Base-by-base conservation (phyloP, 1,140 invertebrate genomes). In the Ctenoplectra terminalis region DNA sequence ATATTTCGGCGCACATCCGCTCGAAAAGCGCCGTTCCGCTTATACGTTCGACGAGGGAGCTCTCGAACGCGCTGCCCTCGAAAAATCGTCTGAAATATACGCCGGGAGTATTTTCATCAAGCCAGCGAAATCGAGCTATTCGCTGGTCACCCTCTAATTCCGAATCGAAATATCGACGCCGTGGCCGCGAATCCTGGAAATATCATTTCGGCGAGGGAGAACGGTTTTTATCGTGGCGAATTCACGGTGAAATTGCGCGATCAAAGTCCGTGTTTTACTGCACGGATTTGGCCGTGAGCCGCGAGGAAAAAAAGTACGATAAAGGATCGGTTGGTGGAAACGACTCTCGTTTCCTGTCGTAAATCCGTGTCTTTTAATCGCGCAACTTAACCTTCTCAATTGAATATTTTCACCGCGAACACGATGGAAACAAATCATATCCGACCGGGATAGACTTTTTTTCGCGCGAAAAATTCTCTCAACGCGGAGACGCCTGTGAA, bases 71-170 rank as follows among this genome's bases (percentile, higher is more conserved):
- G 46, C 34, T 2, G 1, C 29, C 34, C 2, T 7, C n/a, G 52
- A 7, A 40, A 50, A 70, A 56, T 40, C 50, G 69, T 54, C 52
- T 58, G 69, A 58, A 56, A 58, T 71, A 60, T 0, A 20, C 58
- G 8, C 34, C 29, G 31, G n/a, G 56, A 37, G 60, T 61, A 61
- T 73, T 61, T 60, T 46, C 71, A 61, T 61, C 71, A 29, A 34
- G 1, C 40, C 11, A 6, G 7, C 5, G 0, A 9, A 63, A n/a
- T 60, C 58, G 26, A 26, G 2, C 17, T 7, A n/a, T 2, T 4
- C 40, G 8, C 11, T 2, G 26, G 8, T 3, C 43, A 9, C 31
- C 29, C 43, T n/a, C 43, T 50, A 46, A 63, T 74, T 48, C 54
- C 23, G 13, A 9, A 31, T 73, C 40, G 54, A 73, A 60, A 60